Conservation (phyloP, 1,140 invertebrate genomes). For the Drosophila mayri region DNA sequence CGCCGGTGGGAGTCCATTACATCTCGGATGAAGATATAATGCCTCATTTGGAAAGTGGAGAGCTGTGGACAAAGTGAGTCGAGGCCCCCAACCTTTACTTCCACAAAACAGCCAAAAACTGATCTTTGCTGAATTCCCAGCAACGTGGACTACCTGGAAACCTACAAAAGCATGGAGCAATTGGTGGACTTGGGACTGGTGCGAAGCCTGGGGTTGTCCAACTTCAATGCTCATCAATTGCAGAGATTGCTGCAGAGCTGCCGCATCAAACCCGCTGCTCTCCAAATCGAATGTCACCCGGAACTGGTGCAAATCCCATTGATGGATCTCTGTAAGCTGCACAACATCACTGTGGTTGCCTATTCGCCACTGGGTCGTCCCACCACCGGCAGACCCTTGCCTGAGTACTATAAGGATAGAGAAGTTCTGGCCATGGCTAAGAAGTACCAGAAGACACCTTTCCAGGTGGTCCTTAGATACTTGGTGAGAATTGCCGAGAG, state of each 20-base stretch:
- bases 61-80: conserved; percentile 56
- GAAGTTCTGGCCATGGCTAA: conserved; percentile 87
- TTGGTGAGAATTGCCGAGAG: conserved; percentile 66
- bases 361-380: conserved; percentile 93
- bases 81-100: not conserved
- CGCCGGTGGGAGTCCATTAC: conserved; percentile 87
- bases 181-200: conserved; percentile 89
- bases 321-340: conserved; percentile 88
- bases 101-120: conserved; percentile 4
- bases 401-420: conserved; percentile 85
- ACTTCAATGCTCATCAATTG: conserved; percentile 94
- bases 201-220: conserved; percentile 94
- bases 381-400: conserved; percentile 63
- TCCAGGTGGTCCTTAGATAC: conserved; percentile 89
- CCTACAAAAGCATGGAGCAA: conserved; percentile 94
- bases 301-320: conserved; percentile 92
- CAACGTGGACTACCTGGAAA: conserved; percentile 92
- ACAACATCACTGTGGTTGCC: conserved; percentile 89
- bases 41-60: conserved; percentile 34
- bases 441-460: conserved; percentile 89
- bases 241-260: conserved; percentile 88
- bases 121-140: conserved; percentile 25
- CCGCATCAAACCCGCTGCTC: conserved; percentile 90
- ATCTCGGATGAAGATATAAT: conserved; percentile 53
- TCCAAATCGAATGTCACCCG: conserved; percentile 93